phyloP scores from a whole-genome alignment of 2,797 vertebrate genomes.

The Argentina silus region DNA sequence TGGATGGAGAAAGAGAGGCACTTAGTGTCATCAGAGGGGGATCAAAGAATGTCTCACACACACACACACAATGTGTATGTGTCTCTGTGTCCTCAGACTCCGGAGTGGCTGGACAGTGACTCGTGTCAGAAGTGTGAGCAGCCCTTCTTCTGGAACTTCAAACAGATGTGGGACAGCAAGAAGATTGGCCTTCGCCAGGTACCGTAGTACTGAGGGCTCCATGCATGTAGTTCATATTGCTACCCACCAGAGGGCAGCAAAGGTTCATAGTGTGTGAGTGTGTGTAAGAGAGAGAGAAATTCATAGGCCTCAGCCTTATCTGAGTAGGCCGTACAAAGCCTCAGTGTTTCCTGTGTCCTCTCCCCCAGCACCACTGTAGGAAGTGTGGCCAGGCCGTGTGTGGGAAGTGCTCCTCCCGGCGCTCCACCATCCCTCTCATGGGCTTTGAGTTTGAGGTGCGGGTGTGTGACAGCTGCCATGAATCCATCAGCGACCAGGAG shows the following conservation, averaged over 20 bases:
- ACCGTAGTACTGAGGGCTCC: slow-evolving; percentile 7
- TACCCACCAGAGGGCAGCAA: slow-evolving; percentile 25
- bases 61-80: slow-evolving; percentile 22
- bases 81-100: slow-evolving; percentile 79
- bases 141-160: slow-evolving; percentile 99
- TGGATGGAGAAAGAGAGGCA: not conserved
- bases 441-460: slow-evolving; percentile 98
- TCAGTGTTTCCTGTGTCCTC: slow-evolving; percentile 12
- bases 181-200: slow-evolving; percentile 98
- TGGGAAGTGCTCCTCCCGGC: slow-evolving; percentile 93
- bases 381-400: slow-evolving; percentile 91
- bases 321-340: slow-evolving; percentile 1
- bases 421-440: slow-evolving; percentile 96
- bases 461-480: slow-evolving; percentile 94
- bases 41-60: not conserved
- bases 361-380: slow-evolving; percentile 77
- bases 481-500: slow-evolving; percentile 97
- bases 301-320: not conserved
- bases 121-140: slow-evolving; percentile 98
- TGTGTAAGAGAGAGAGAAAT: not conserved
- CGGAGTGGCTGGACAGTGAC: slow-evolving; percentile 97
- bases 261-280: not conserved
- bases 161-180: slow-evolving; percentile 99
- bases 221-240: slow-evolving; percentile 6
- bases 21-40: not conserved